These are phyloP conservation scores for Amia ocellicauda DNA, from an alignment of 2,113 vertebrate genomes.

Conservation along the genomic window DNA sequence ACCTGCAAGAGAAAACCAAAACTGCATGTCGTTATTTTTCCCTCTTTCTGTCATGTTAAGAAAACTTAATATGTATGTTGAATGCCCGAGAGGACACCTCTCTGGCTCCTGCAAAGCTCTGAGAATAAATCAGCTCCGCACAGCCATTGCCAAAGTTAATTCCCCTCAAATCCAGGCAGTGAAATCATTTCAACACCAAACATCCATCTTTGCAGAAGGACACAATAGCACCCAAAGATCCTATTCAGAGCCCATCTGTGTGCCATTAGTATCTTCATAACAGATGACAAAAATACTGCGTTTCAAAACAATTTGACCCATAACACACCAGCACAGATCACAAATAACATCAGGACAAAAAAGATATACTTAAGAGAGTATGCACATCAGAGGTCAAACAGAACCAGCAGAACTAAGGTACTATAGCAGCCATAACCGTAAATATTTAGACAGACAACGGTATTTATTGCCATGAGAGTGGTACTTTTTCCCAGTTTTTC, in stretches of 20 bases:
- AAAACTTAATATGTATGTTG: slow-evolving; percentile 5
- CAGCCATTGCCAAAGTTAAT: neutral
- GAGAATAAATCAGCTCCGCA: neutral
- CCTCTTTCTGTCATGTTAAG: slow-evolving; percentile 26
- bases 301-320: too few species aligned
- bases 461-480: too few species aligned
- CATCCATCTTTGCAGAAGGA: neutral
- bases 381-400: too few species aligned
- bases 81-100: slow-evolving; percentile 24
- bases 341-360: neutral
- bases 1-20: slow-evolving; percentile 70
- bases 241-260: neutral
- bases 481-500: too few species aligned
- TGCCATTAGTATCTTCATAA: neutral
- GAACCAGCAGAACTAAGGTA: too few species aligned
- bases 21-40: slow-evolving; percentile 23
- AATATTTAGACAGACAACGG: too few species aligned
- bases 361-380: neutral
- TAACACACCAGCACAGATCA: neutral
- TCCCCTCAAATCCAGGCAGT: neutral
- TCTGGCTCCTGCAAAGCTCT: slow-evolving; percentile 8
- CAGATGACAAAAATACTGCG: neutral
- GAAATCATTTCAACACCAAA: slow-evolving; percentile 3
- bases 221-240: neutral
- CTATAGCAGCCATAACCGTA: too few species aligned